Evolutionary conservation across 37 sponge, comb jelly and placozoan species (phyloP), one percentile per base, ranked within the genome.

Genomic region (Spongia lamella): DNA sequence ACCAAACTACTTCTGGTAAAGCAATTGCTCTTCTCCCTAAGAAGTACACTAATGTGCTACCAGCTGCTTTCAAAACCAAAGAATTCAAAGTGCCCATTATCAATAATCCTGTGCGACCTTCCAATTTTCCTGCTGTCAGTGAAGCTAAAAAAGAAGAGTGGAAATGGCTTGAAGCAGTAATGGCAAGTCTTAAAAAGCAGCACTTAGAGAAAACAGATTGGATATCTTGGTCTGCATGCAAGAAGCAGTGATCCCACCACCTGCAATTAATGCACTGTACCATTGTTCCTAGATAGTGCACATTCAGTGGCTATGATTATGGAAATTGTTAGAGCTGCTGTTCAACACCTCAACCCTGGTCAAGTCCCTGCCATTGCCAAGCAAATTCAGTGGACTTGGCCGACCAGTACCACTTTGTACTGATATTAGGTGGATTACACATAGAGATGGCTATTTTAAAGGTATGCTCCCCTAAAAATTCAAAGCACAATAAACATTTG

Each of bases 141-240:
- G 30, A 14, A 31, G 75, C 75, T 38, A 59, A 36, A 56, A 7
- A 38, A 59, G 37, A 20, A 34, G 75, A 74, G 39, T 19, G 16
- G n/a, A 39, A 74, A 22, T 74, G 75, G 73, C 73, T 72, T 25
- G 39, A 74, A 16, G 58, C 27, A 7, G 75, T 57, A 19, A 59
- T 43, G 47, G 47, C 47, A 43, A 43, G 47, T 43, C 47, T 43
- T 43, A 43, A 9, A 43, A 43, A 43, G 47, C 47, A 43, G 47
- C 47, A 43, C 47, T 43, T 43, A 43, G 47, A 72, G 54, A 55
- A 72, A 30, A 26, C 31, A 30, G 73, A 72, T 43, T 72, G 73
- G 73, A 31, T 72, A 49, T 53, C 57, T 29, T 74, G 75, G 75
- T 74, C 62, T 58, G 61, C 57, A 39, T 74, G 53, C 73, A 72